Evolutionary conservation across 1,140 invertebrate species (phyloP).

Genomic region (Ceratina australensis): DNA sequence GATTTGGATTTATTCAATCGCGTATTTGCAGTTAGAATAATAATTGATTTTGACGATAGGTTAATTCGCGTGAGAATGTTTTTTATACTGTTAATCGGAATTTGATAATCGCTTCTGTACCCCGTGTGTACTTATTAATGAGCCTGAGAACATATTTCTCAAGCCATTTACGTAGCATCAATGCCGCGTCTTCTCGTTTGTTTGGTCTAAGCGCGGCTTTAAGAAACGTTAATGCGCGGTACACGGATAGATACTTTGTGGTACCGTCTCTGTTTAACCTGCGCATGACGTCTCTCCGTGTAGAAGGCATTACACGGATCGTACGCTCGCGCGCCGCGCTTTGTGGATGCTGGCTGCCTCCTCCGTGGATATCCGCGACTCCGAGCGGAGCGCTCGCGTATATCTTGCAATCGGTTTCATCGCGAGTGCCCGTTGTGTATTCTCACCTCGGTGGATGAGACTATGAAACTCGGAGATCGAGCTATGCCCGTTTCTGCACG

Average conservation of each 20-base stretch:
- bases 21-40: no score
- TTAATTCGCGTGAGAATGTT: no score
- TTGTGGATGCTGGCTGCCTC: constrained; percentile 56
- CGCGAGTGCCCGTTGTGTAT: constrained; percentile 58
- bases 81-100: no score
- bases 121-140: no score
- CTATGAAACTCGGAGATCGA: background rate
- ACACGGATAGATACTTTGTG: background rate
- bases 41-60: no score
- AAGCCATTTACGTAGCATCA: no score
- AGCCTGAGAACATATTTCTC: no score
- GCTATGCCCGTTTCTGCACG: constrained; percentile 4
- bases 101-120: no score
- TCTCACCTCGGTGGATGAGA: constrained; percentile 51
- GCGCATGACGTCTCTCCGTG: constrained; percentile 54
- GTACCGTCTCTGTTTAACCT: constrained; percentile 15
- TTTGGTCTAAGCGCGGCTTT: no score
- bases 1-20: no score
- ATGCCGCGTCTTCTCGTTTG: no score
- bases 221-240: background rate
- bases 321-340: constrained; percentile 62
- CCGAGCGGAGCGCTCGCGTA: constrained; percentile 26
- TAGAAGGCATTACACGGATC: constrained; percentile 68
- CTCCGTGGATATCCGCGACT: constrained; percentile 36
- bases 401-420: constrained; percentile 70